Evolutionary conservation across 2,888 invertebrate genomes (phyloP), one percentile per base, ranked within the genome.

Genomic region (Drosophila hamatofila): DNA sequence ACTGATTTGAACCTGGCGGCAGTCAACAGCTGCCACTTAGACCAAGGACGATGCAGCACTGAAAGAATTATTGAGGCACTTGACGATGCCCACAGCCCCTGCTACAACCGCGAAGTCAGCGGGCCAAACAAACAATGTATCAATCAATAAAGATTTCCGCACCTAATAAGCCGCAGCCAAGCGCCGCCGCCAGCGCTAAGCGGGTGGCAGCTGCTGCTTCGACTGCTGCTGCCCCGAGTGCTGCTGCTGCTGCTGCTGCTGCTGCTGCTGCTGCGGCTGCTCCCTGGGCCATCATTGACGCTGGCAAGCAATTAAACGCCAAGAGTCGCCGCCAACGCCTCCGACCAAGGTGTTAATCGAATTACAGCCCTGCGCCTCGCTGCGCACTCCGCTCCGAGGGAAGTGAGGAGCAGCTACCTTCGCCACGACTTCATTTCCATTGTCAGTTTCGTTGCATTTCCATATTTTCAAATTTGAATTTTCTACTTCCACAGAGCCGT

Each of bases 91-190:
- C 48, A 12, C 51, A 23, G 33, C 54, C 51, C 12, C 8, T 14
- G 18, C 18, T n/a, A 8, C 21, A 9, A 23, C 23, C 18, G 51
- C 59, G 71, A 52, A 54, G 58, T 44, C 72, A 84, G 88, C 88
- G 88, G 88, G 83, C 78, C 80, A 81, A 89, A 74, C 88, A 84
- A 90, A 88, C 86, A 87, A 86, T 72, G 83, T 83, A 89, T 84
- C 86, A 86, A 90, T 89, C 90, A 88, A 89, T 89, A 89, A 89
- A 89, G 90, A 89, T 90, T 90, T 89, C 90, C 88, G 83, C 90
- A 90, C 89, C 89, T 89, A 84, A 89, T 86, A 86, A 84, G 89
- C 85, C 81, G 68, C 83, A 72, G 82, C 79, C 79, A 72, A 65
- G 70, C 76, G 71, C n/a, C 63, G 61, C 41, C 27, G 27, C 30